A percentile compares a stretch with the other conserved stretches of the same genome.
phyloP scores from a whole-genome alignment of 2,113 vertebrate species.

The Ifrita kowaldi region DNA sequence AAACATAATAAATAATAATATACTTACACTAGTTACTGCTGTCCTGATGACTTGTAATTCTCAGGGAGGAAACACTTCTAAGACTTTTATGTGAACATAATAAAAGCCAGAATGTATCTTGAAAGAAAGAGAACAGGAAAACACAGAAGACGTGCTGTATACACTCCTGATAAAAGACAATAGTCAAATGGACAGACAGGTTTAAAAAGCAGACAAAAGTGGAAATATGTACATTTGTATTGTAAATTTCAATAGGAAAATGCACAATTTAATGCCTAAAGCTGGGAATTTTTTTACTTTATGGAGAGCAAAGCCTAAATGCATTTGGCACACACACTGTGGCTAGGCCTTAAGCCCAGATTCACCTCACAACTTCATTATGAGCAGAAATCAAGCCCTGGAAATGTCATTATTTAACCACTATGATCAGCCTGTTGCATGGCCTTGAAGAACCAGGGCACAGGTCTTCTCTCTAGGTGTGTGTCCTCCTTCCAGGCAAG shows the following conservation, averaged over 20 bases:
- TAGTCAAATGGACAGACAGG: neutral
- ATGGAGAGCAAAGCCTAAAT: neutral
- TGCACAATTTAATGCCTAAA: neutral
- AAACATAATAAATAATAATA: conserved; percentile 14
- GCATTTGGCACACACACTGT: neutral
- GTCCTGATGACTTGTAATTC: neutral
- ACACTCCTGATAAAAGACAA: neutral
- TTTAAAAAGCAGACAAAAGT: neutral
- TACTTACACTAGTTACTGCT: neutral
- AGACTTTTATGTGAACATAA: neutral
- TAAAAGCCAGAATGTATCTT: neutral
- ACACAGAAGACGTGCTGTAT: neutral
- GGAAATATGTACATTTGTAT: neutral
- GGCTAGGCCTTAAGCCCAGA: neutral
- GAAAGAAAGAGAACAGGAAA: neutral
- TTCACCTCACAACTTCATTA: neutral
- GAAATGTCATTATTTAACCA: neutral
- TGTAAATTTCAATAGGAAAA: neutral
- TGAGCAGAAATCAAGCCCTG: neutral
- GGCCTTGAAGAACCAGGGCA: neutral
- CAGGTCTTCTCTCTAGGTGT: neutral
- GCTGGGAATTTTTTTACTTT: neutral
- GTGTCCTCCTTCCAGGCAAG: neutral
- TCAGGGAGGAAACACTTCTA: neutral
- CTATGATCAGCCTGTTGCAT: neutral